Percentiles rank a stretch among this genome's conserved stretches.
Conservation (phyloP, 2,888 invertebrate species). For the Eupithecia dodoneata region DNA sequence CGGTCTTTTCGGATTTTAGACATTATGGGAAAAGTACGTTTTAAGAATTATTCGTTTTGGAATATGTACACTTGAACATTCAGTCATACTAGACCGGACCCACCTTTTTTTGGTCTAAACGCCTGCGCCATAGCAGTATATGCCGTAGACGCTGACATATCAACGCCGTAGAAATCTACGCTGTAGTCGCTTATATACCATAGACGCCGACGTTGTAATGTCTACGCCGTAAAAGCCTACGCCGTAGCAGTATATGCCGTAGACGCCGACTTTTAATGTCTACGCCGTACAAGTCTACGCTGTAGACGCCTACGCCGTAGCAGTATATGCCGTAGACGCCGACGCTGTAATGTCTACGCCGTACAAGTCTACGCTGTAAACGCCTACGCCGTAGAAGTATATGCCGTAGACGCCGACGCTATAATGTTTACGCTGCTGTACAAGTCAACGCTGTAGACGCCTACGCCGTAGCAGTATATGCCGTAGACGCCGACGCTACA, state of each 20-base stretch:
- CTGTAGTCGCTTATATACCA: not conserved
- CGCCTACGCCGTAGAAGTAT: not conserved
- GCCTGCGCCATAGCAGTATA: not conserved
- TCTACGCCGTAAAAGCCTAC: not conserved
- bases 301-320: not conserved
- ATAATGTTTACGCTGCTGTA: not conserved
- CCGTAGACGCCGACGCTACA: not conserved
- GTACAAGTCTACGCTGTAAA: not conserved
- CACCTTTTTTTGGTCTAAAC: too few relatives aligned
- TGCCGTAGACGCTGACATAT: not conserved
- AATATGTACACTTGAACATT: too few relatives aligned
- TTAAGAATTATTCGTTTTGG: too few relatives aligned
- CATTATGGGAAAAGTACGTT: too few relatives aligned
- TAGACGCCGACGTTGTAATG: not conserved
- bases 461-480: not conserved
- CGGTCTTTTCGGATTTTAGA: too few relatives aligned
- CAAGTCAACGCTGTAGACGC: not conserved
- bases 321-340: too few relatives aligned
- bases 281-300: not conserved
- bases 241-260: not conserved
- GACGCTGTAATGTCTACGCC: too few relatives aligned
- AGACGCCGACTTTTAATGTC: not conserved
- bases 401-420: not conserved
- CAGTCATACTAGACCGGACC: too few relatives aligned
- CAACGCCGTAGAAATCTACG: not conserved